Conservation (phyloP, 2,797 vertebrate genomes). For the Zenarchopterus dispar region DNA sequence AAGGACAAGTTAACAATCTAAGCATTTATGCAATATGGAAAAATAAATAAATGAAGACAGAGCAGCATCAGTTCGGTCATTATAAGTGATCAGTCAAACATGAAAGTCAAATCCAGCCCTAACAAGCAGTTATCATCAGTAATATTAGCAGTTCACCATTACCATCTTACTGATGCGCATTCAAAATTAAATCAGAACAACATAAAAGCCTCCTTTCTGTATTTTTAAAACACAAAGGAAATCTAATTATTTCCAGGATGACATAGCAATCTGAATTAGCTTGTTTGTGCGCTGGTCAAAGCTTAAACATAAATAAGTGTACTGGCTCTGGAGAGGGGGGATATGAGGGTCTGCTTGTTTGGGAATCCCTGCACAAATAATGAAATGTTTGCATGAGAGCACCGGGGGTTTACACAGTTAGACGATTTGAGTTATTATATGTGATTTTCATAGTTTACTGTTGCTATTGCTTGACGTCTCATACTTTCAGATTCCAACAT, state of each 20-base stretch:
- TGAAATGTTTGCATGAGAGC: neutral
- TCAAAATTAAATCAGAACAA: slow-evolving; percentile 40
- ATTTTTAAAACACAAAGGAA: slow-evolving; percentile 35
- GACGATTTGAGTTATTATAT: slow-evolving; percentile 1
- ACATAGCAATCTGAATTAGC: slow-evolving; percentile 19
- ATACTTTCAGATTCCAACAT: neutral
- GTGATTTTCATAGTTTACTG: slow-evolving; percentile 3
- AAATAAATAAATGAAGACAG: no score
- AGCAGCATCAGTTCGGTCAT: no score
- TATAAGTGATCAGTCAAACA: slow-evolving; percentile 35
- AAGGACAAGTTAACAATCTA: no score
- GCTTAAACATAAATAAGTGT: slow-evolving; percentile 13
- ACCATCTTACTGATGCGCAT: slow-evolving; percentile 27
- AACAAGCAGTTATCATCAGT: slow-evolving; percentile 25
- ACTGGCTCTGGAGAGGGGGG: slow-evolving; percentile 6
- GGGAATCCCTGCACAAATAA: slow-evolving; percentile 19
- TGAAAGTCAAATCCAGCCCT: slow-evolving; percentile 40
- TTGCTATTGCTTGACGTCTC: neutral
- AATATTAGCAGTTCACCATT: slow-evolving; percentile 32
- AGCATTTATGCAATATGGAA: no score
- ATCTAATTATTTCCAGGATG: slow-evolving; percentile 35
- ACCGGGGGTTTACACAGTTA: neutral
- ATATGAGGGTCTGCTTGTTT: slow-evolving; percentile 6
- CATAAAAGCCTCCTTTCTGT: slow-evolving; percentile 38
- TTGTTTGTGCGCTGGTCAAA: slow-evolving; percentile 13